A percentile compares a stretch with the other conserved stretches of the same genome.
Evolutionary conservation across 1,140 invertebrate species (phyloP).

Genomic region (Macrocentrus cingulum): DNA sequence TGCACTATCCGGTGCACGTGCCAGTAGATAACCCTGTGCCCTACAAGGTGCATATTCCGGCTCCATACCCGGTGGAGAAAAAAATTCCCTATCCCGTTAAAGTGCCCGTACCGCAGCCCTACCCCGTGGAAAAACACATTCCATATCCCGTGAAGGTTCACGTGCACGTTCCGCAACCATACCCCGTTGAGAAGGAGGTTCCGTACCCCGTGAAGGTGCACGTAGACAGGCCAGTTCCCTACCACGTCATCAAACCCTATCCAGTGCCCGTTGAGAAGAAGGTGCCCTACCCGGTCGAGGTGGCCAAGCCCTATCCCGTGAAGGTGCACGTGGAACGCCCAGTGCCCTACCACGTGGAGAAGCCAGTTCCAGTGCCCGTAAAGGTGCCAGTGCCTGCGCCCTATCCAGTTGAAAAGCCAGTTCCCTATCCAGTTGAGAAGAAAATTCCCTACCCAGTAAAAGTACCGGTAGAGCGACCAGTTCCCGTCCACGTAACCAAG

Average conservation of each 20-base stretch:
- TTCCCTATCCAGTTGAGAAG: slow-evolving; percentile 36
- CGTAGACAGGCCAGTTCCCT: slow-evolving; percentile 46
- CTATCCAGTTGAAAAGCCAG: slow-evolving; percentile 42
- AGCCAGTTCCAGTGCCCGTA: slow-evolving; percentile 59
- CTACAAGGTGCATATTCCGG: slow-evolving; percentile 66
- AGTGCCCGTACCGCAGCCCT: slow-evolving; percentile 59
- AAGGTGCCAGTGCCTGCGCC: slow-evolving; percentile 41
- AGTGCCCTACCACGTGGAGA: slow-evolving; percentile 58
- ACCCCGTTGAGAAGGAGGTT: slow-evolving; percentile 57
- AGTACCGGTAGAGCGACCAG: slow-evolving; percentile 36
- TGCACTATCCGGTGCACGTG: slow-evolving; percentile 71
- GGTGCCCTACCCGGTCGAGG: slow-evolving; percentile 57
- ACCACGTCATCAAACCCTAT: slow-evolving; percentile 46
- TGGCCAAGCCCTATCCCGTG: slow-evolving; percentile 56
- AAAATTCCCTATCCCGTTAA: slow-evolving; percentile 65
- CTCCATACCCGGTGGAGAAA: slow-evolving; percentile 68
- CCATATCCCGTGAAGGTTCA: slow-evolving; percentile 64
- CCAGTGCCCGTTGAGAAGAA: slow-evolving; percentile 38
- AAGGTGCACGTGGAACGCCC: slow-evolving; percentile 57
- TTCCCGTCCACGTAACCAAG: slow-evolving; percentile 38
- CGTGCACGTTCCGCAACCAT: slow-evolving; percentile 59
- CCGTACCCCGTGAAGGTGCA: slow-evolving; percentile 56
- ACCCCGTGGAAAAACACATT: slow-evolving; percentile 61
- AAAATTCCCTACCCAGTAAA: slow-evolving; percentile 39
- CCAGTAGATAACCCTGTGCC: slow-evolving; percentile 67